Evolutionary conservation across 1,140 invertebrate genomes (phyloP).

Genomic region (Eubasilissa regina): DNA sequence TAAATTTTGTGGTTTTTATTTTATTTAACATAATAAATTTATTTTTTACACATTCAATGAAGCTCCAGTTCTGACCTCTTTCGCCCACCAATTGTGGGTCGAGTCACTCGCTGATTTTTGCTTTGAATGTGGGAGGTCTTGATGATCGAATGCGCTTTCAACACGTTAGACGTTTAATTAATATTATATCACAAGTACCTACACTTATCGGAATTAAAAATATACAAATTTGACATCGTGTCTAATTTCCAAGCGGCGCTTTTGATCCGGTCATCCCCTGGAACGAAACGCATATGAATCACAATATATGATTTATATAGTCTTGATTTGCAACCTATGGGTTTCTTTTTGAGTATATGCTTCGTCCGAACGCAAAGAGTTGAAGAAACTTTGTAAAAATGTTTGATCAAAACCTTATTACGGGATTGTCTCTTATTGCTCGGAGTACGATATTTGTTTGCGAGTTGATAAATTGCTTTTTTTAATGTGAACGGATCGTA

Average conservation of each 20-base stretch:
- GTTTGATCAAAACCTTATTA: neutral
- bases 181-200: no score
- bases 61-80: no score
- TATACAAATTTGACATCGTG: neutral
- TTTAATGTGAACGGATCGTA: neutral
- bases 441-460: neutral
- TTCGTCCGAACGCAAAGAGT: neutral
- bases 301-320: conserved; percentile 42
- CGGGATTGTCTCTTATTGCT: neutral
- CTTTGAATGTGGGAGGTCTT: no score
- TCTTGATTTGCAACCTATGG: conserved; percentile 47
- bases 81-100: no score
- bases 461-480: neutral
- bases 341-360: conserved; percentile 1
- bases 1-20: no score
- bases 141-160: no score
- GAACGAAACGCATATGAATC: conserved; percentile 30
- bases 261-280: neutral
- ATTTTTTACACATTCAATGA: no score
- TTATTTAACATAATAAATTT: no score
- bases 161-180: no score
- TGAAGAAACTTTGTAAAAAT: neutral
- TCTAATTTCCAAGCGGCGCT: neutral
- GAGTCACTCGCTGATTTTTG: no score
- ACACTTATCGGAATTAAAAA: neutral